These are phyloP conservation scores for Rhea pennata DNA, from an alignment of 2,113 vertebrate genomes.

Conservation along the genomic window DNA sequence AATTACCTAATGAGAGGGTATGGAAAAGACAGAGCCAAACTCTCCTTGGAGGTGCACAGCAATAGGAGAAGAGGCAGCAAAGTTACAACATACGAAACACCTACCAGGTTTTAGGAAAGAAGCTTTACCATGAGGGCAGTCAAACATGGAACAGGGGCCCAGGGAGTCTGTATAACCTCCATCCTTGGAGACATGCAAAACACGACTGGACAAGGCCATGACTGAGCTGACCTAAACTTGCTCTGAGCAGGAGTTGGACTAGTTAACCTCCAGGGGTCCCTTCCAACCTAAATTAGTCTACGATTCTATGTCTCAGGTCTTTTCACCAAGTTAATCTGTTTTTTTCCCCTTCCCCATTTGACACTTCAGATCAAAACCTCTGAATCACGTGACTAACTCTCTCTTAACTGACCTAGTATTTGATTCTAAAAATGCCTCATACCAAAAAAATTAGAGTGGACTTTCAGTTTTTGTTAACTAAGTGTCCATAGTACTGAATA, in stretches of 20 bases:
- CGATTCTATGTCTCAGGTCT: neutral
- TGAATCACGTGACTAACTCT: neutral
- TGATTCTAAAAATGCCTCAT: neutral
- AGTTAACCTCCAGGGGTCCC: accelerated
- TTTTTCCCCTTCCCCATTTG: neutral
- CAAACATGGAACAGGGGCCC: neutral
- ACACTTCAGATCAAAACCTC: accelerated
- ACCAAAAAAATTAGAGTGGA: neutral
- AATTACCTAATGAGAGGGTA: neutral
- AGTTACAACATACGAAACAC: accelerated
- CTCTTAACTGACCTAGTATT: neutral
- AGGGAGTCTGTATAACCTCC: neutral
- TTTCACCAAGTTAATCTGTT: neutral
- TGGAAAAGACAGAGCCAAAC: neutral
- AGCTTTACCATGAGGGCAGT: neutral
- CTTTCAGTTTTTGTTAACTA: neutral
- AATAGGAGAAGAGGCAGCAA: neutral
- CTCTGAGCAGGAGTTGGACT: neutral
- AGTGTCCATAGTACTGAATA: neutral
- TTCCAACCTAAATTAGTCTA: neutral
- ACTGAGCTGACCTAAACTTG: neutral
- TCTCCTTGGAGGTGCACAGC: neutral
- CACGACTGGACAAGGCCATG: neutral
- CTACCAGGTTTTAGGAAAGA: neutral
- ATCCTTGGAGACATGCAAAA: neutral